Base-by-base conservation (phyloP, 2,797 vertebrate genomes). In the Centropyge bicolor region DNA sequence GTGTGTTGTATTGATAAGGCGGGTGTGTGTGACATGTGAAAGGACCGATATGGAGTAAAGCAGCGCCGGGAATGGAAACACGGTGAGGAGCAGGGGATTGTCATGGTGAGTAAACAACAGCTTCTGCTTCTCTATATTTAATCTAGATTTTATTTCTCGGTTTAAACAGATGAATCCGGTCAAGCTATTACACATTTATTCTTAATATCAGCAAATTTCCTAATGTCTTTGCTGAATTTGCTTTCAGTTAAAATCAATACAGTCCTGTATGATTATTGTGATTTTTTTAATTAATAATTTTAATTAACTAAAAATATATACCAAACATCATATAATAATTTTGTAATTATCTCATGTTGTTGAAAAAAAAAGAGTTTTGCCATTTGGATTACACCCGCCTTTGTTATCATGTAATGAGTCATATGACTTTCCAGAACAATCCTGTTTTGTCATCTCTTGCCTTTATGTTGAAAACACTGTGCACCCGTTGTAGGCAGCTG, bases 371-470 rank as follows among this genome's bases (percentile, higher is more conserved):
- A 52, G 1, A 5, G 12, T 51, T 77, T 54, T 60, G 43, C 17
- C 14, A 22, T 20, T 59, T 22, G 13, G 1, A 63, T 43, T 41
- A 12, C 35, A 20, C 38, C 43, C 76, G 67, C 35, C 73, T 88
- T 81, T 78, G 70, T 71, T 63, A 51, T 88, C 83, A 91, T 88
- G 85, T 88, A 80, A 87, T 86, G 59, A 70, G 86, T 86, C 89
- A 88, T 76, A 80, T 92, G 88, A 90, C 85, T 82, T 91, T 93
- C 93, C 78, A 92, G 92, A 94, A 94, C 81, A 86, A 78, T 74
- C 81, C 85, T 85, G 69, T 92, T 86, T 88, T 91, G 89, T 90
- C 81, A 67, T 52, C 56, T 79, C 17, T 65, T 65, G 75, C 60
- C 59, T 89, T 89, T 83, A 78, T 89, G 79, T 62, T 76, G 64